These are phyloP conservation scores for Trichonephila clavata DNA, from an alignment of 1,140 invertebrate genomes.

Conservation along the genomic window DNA sequence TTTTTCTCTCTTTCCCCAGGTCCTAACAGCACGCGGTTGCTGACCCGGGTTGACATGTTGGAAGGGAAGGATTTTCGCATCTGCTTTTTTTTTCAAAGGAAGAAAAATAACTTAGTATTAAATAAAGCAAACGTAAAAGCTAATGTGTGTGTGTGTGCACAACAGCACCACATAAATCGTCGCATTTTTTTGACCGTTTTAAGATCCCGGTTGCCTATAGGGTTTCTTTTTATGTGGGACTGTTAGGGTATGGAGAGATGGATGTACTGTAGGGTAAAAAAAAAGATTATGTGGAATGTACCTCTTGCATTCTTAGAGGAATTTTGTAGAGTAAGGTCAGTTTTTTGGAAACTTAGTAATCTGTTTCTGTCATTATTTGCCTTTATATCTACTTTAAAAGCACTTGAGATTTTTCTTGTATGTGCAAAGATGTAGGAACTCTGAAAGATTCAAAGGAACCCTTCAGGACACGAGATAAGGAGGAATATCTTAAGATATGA, in stretches of 20 bases:
- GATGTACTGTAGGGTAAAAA: not conserved
- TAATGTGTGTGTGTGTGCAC: too few species aligned
- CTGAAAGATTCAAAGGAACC: too few species aligned
- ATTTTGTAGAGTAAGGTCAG: conserved; percentile 28
- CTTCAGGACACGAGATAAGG: too few species aligned
- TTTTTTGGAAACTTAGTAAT: not conserved
- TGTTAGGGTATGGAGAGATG: not conserved
- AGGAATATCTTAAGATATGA: too few species aligned
- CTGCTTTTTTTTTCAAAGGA: not conserved
- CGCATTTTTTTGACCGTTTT: not conserved
- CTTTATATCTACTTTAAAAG: not conserved
- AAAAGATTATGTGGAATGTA: not conserved
- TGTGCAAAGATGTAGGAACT: too few species aligned
- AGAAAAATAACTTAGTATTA: conserved; percentile 42
- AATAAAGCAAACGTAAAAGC: conserved; percentile 1
- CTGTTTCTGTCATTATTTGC: not conserved
- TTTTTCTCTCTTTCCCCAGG: not conserved
- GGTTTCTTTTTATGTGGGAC: not conserved
- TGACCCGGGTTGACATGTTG: conserved; percentile 47
- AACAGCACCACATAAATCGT: conserved; percentile 34
- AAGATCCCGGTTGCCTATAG: not conserved
- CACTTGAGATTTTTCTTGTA: too few species aligned
- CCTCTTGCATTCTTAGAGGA: not conserved
- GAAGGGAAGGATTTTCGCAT: conserved; percentile 13
- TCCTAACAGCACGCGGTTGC: not conserved